Evolutionary conservation across 2,888 invertebrate genomes (phyloP), one percentile per base, ranked within the genome.

Genomic region (Euspilapteryx auroguttella): DNA sequence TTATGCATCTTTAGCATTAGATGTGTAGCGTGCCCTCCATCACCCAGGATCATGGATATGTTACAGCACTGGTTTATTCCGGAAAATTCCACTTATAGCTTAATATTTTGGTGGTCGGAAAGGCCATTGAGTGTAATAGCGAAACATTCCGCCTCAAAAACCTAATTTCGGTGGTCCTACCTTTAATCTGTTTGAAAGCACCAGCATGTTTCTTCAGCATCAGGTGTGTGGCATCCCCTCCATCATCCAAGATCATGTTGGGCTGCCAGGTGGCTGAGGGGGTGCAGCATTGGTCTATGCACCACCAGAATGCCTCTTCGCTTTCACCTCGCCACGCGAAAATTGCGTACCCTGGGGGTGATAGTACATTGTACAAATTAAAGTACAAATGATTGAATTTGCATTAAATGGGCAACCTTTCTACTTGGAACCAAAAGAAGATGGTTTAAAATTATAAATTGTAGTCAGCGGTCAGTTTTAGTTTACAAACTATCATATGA

Each of bases 251-350:
- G 46, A 97, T 95, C 91, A 97, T 94, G 63, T 98, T 98, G 3
- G 97, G 96, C 49, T 94, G 93, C 97, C 97, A 98, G 46, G 86
- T 85, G 40, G 92, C 89, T 0, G 87, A 83, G 41, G 91, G 91
- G 2, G 97, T 87, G 59, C 96, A 95, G 51, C 90, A 75, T 39
- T 73, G 90, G 65, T 97, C 96, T 44, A 97, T 97, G 55, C 95
- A 95, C 96, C 96, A 97, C 97, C 97, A 97, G 68, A 97, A 97
- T 47, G 97, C 97, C 52, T 97, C 96, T 56, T 97, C 97, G 4
- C 93, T 92, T 62, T 97, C 95, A 0, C 95, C 94, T 30, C 95
- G 88, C 97, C 97, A 97, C 8, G 96, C 94, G 73, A 94, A 97
- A 36, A 97, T 85, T 2, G 95, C 85, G 55, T 86, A 89, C 8